Evolutionary conservation across 2,113 vertebrate genomes (phyloP).

Genomic region (Ageneiosus marmoratus): DNA sequence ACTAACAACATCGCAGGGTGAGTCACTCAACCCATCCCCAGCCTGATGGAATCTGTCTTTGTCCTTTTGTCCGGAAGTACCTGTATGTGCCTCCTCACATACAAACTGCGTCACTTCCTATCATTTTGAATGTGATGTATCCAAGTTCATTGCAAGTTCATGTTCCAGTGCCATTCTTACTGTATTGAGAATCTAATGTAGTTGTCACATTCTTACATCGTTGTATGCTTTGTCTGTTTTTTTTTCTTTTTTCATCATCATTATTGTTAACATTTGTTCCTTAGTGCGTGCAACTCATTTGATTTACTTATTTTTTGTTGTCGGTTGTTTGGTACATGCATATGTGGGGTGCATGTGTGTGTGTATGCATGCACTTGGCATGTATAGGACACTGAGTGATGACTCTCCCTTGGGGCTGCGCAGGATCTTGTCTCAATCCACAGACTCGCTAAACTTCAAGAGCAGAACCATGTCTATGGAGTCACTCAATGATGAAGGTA

Average conservation of each 20-base stretch:
- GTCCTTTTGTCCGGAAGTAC: too few relatives aligned
- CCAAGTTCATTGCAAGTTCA: not conserved
- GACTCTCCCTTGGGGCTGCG: slow-evolving; percentile 87
- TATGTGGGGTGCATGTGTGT: slow-evolving; percentile 41
- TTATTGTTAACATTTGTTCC: slow-evolving; percentile 20
- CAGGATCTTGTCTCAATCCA: slow-evolving; percentile 91
- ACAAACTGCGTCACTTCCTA: not conserved
- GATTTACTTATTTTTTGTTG: slow-evolving; percentile 15
- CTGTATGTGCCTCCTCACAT: too few relatives aligned
- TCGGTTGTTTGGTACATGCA: slow-evolving; percentile 33
- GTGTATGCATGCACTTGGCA: slow-evolving; percentile 41
- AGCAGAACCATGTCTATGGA: slow-evolving; percentile 86
- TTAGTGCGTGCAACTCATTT: slow-evolving; percentile 25
- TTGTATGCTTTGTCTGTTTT: not conserved
- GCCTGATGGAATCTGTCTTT: too few relatives aligned
- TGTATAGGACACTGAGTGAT: slow-evolving; percentile 81
- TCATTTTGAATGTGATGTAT: slow-evolving; percentile 5
- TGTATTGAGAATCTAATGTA: not conserved
- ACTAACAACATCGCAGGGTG: slow-evolving; percentile 94
- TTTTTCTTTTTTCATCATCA: not conserved
- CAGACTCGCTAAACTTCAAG: slow-evolving; percentile 87
- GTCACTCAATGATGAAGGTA: slow-evolving; percentile 89
- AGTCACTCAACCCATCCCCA: slow-evolving; percentile 52
- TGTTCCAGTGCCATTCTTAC: not conserved
- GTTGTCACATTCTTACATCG: not conserved